Conservation (phyloP, 2,888 invertebrate species). For the Polydrusus cervinus region DNA sequence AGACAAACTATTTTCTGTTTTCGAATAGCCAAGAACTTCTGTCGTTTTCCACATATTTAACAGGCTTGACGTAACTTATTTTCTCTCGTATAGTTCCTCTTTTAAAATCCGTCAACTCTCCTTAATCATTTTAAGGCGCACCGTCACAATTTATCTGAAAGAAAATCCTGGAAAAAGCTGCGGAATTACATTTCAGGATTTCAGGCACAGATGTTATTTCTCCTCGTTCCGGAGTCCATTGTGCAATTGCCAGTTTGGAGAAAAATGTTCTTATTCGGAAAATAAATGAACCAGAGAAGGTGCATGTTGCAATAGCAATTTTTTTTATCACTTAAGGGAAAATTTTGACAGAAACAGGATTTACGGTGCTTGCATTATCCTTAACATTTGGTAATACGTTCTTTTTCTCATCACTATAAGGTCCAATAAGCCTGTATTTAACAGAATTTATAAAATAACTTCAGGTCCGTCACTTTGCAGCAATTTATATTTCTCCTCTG, state of each 20-base stretch:
- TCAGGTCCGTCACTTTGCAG: too few species aligned
- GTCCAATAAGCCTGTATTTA: too few species aligned
- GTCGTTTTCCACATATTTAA: too few species aligned
- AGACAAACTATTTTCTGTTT: too few species aligned
- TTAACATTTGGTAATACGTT: too few species aligned
- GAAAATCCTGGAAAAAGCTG: not conserved
- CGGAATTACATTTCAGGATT: conserved; percentile 14
- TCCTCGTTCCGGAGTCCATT: not conserved
- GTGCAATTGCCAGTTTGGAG: not conserved
- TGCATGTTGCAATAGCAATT: not conserved
- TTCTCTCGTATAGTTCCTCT: not conserved
- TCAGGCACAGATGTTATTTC: conserved; percentile 13
- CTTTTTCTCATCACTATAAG: too few species aligned
- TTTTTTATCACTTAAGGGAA: not conserved
- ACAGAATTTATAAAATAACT: too few species aligned
- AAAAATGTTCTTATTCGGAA: not conserved
- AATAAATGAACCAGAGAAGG: not conserved
- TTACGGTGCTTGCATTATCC: too few species aligned
- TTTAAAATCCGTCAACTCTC: not conserved
- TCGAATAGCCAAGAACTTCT: too few species aligned
- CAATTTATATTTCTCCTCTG: too few species aligned
- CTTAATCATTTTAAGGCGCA: conserved; percentile 5
- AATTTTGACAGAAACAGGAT: not conserved
- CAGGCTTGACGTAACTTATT: too few species aligned
- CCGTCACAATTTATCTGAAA: not conserved